Conservation (phyloP, 1,140 invertebrate species). For the Zaprionus inermis region DNA sequence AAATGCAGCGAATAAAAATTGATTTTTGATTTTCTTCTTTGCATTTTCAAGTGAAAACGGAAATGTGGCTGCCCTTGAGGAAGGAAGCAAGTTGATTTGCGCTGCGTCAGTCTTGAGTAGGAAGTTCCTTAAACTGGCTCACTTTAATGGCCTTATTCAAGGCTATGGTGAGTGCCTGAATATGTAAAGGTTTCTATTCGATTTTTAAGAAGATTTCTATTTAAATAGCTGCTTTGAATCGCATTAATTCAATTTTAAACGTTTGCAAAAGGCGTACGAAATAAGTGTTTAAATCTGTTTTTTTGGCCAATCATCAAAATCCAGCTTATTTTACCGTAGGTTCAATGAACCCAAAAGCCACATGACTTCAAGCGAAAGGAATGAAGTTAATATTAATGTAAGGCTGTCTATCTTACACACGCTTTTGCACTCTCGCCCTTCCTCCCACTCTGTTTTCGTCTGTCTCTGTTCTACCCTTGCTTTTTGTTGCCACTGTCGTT, state of each 20-base stretch:
- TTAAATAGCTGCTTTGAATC: too few relatives aligned
- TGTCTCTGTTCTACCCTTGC: not conserved
- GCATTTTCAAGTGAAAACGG: constrained; percentile 40
- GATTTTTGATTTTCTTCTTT: constrained; percentile 24
- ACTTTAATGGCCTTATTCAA: constrained; percentile 21
- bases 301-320: too few relatives aligned
- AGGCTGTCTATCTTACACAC: not conserved
- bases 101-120: not conserved
- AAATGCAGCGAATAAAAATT: constrained; percentile 8
- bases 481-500: not conserved
- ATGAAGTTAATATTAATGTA: constrained; percentile 30
- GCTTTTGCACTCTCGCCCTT: not conserved
- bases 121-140: constrained; percentile 2
- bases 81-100: constrained; percentile 4
- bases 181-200: not conserved
- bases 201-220: not conserved
- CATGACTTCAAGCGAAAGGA: not conserved
- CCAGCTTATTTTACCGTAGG: not conserved
- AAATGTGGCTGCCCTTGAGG: constrained; percentile 48
- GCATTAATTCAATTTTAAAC: too few relatives aligned
- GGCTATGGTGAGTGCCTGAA: not conserved
- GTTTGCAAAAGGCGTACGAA: too few relatives aligned
- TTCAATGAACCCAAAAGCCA: constrained; percentile 29
- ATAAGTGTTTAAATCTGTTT: too few relatives aligned
- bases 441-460: not conserved